Evolutionary conservation across 1,140 invertebrate genomes (phyloP).

Genomic region (Drosophila cardini): DNA sequence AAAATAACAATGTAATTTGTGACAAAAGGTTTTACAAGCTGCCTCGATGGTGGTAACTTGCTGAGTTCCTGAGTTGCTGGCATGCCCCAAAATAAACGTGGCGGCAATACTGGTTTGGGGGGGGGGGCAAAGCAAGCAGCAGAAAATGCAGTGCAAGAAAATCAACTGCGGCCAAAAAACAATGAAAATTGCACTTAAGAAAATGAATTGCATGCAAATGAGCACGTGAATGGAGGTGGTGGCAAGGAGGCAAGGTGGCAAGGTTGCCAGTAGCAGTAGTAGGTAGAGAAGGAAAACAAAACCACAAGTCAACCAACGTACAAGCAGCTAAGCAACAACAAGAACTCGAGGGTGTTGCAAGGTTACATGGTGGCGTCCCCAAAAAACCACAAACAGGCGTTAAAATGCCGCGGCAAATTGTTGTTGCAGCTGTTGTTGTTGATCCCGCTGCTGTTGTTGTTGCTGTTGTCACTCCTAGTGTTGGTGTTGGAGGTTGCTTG

Average conservation of each 20-base stretch:
- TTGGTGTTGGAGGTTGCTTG: neutral
- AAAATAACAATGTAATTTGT: constrained; percentile 77
- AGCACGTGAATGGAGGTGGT: constrained; percentile 37
- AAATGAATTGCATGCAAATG: constrained; percentile 83
- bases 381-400: constrained; percentile 59
- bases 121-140: constrained; percentile 4
- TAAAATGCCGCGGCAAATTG: constrained; percentile 57
- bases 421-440: constrained; percentile 13
- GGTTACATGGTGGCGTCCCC: constrained; percentile 18
- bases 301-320: constrained; percentile 76
- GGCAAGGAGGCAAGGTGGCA: constrained; percentile 9
- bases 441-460: neutral
- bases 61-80: constrained; percentile 11
- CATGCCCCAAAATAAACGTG: constrained; percentile 33
- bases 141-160: constrained; percentile 50
- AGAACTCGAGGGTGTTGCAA: constrained; percentile 13
- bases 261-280: constrained; percentile 15
- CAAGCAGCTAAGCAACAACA: constrained; percentile 58
- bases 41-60: constrained; percentile 13
- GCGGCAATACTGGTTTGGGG: constrained; percentile 24
- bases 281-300: constrained; percentile 57
- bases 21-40: constrained; percentile 58
- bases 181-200: constrained; percentile 83
- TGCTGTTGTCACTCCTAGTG: constrained; percentile 13
- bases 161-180: constrained; percentile 68